Evolutionary conservation across 1,140 invertebrate genomes (phyloP).

Genomic region (Papilio dardanus): DNA sequence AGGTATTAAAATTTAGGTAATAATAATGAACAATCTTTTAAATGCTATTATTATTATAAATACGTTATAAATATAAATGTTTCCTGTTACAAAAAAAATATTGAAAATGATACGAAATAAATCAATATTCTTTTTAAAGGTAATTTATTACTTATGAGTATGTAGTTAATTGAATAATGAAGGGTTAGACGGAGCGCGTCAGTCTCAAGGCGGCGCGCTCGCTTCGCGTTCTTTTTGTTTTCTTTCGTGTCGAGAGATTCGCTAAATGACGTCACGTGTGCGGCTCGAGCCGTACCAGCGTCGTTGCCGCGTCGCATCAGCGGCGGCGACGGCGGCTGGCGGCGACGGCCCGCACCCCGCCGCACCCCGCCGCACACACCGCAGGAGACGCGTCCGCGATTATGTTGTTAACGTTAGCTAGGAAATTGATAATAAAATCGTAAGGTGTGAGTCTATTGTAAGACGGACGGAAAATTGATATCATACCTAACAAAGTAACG

Average conservation of each 20-base stretch:
- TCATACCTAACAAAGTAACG: conserved; percentile 82
- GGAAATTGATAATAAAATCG: conserved; percentile 82
- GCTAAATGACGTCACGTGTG: conserved; percentile 57
- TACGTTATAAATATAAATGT: conserved; percentile 84
- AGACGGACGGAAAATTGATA: conserved; percentile 80
- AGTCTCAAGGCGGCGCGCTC: conserved; percentile 68
- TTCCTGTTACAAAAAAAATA: conserved; percentile 83
- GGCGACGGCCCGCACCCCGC: conserved; percentile 38
- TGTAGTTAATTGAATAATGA: conserved; percentile 81
- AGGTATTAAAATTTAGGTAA: conserved; percentile 83
- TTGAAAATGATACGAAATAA: conserved; percentile 83
- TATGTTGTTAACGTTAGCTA: conserved; percentile 82
- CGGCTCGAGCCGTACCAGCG: conserved; percentile 37
- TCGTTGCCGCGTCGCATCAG: conserved; percentile 2
- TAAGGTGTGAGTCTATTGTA: conserved; percentile 77
- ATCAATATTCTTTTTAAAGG: conserved; percentile 82
- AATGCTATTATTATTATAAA: conserved; percentile 84
- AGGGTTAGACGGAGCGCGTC: conserved; percentile 75
- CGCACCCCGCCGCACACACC: conserved; percentile 60
- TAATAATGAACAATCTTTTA: conserved; percentile 83
- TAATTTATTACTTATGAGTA: conserved; percentile 82
- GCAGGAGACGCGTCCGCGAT: conserved; percentile 77
- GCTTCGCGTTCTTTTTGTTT: conserved; percentile 76
- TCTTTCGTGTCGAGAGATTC: conserved; percentile 72
- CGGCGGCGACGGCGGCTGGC: background rate